These are phyloP conservation scores for Cassiopea andromeda DNA, from an alignment of 30 jellyfish, hydroid and myxozoan species.

Conservation along the genomic window DNA sequence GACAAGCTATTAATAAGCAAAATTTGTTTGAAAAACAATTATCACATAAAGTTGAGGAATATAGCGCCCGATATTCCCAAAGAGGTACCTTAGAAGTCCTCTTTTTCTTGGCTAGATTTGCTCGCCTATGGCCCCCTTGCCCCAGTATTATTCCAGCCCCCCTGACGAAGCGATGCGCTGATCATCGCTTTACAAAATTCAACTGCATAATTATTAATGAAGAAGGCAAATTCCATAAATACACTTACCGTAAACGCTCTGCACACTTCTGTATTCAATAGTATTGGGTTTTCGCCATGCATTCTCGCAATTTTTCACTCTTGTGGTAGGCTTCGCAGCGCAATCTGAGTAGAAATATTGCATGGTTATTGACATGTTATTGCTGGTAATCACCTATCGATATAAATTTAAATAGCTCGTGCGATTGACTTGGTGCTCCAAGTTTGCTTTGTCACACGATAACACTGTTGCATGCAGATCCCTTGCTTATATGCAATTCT, in stretches of 20 bases:
- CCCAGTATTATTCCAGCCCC: no score
- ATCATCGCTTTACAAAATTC: no score
- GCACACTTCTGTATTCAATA: constrained; percentile 45
- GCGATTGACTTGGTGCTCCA: not conserved
- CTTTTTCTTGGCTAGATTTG: no score
- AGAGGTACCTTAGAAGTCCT: no score
- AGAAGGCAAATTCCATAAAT: not conserved
- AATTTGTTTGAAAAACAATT: no score
- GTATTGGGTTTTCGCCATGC: constrained; percentile 17
- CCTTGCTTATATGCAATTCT: constrained; percentile 13
- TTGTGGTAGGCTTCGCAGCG: constrained; percentile 34
- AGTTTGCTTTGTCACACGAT: constrained; percentile 27
- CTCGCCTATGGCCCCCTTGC: no score
- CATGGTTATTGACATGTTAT: constrained; percentile 7
- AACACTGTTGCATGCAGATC: constrained; percentile 19
- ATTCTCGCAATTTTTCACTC: constrained; percentile 9
- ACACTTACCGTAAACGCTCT: constrained; percentile 45
- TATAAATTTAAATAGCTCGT: not conserved
- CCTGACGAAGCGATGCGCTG: no score
- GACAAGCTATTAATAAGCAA: no score
- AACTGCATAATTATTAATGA: no score
- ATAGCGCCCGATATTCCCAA: no score
- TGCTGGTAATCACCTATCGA: not conserved
- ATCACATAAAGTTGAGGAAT: no score
- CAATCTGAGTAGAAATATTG: constrained; percentile 45